Evolutionary conservation across 1,140 invertebrate species (phyloP).

Genomic region (Matsumurasca onukii): DNA sequence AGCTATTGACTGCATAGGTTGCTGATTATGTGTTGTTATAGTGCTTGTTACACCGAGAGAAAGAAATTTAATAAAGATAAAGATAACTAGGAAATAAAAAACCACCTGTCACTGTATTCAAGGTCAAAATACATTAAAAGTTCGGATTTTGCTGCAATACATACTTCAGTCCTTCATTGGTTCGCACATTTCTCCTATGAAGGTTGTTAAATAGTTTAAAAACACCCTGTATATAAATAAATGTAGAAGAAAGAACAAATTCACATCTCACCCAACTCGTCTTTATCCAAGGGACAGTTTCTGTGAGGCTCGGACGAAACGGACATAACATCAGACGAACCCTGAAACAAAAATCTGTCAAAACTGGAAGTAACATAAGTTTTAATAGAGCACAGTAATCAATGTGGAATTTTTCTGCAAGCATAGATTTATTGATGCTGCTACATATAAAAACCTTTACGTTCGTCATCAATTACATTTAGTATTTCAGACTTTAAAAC

Average conservation of each 20-base stretch:
- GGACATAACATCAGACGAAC: not conserved
- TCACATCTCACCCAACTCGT: constrained; percentile 36
- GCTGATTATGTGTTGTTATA: too few species aligned
- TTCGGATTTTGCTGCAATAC: not conserved
- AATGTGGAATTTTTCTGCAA: not conserved
- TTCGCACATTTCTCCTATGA: not conserved
- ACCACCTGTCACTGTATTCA: not conserved
- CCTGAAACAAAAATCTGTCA: not conserved
- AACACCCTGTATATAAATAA: not conserved
- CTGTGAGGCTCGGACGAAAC: not conserved
- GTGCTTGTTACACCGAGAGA: too few species aligned
- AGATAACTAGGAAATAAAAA: too few species aligned
- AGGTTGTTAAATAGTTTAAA: not conserved
- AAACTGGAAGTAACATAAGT: not conserved
- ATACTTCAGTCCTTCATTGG: not conserved
- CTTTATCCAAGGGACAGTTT: constrained; percentile 40
- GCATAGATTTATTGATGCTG: not conserved
- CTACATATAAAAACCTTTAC: not conserved
- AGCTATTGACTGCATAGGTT: too few species aligned
- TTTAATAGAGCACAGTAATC: not conserved
- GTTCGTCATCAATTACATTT: not conserved
- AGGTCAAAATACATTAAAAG: not conserved
- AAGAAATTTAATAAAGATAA: too few species aligned
- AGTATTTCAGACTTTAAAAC: not conserved
- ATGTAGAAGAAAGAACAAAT: not conserved